Evolutionary conservation across 1,140 invertebrate species (phyloP).

Genomic region (Scaptodrosophila lebanonensis): DNA sequence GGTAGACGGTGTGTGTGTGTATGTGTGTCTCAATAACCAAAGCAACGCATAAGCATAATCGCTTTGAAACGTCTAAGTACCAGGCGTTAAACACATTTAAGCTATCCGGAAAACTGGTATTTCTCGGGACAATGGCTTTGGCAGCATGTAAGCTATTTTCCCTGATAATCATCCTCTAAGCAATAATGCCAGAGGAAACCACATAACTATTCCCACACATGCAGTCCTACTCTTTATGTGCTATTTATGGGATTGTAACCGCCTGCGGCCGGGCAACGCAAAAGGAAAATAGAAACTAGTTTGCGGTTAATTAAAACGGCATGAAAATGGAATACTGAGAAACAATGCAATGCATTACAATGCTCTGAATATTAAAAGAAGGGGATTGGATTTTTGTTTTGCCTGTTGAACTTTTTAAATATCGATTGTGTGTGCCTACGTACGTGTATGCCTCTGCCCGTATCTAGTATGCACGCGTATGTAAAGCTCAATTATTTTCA

Average conservation of each 20-base stretch:
- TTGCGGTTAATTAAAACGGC: constrained; percentile 62
- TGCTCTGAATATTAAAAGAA: constrained; percentile 11
- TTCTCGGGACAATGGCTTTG: too few species aligned
- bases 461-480: too few species aligned
- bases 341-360: constrained; percentile 45
- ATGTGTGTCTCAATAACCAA: constrained; percentile 48
- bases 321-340: constrained; percentile 9
- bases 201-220: too few species aligned
- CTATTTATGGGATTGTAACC: constrained; percentile 7
- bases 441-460: too few species aligned
- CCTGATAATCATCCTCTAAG: too few species aligned
- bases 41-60: constrained; percentile 52
- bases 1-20: constrained; percentile 3
- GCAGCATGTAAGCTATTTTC: too few species aligned
- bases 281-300: constrained; percentile 6
- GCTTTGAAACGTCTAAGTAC: constrained; percentile 50
- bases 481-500: too few species aligned
- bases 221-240: too few species aligned
- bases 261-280: not conserved
- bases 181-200: too few species aligned
- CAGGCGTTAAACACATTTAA: constrained; percentile 61
- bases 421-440: constrained; percentile 28
- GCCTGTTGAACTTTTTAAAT: constrained; percentile 18
- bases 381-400: too few species aligned
- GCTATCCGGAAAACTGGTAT: too few species aligned